A percentile compares a stretch with the other conserved stretches of the same genome.
These are phyloP conservation scores for Colletes gigas DNA, from an alignment of 1,140 invertebrate genomes.

Conservation along the genomic window DNA sequence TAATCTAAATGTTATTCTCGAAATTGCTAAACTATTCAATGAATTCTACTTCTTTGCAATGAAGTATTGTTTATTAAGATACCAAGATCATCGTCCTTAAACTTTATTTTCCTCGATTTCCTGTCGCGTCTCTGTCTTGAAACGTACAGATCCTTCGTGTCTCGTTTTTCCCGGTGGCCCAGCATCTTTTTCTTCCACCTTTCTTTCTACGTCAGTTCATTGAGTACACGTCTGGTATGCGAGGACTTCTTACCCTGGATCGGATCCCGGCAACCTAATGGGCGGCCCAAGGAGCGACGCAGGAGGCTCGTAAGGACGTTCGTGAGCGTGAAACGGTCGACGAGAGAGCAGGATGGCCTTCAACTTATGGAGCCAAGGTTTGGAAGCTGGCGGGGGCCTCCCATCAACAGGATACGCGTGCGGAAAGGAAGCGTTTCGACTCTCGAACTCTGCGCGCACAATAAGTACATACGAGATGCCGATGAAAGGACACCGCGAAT, in stretches of 20 bases:
- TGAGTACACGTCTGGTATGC: slow-evolving; percentile 75
- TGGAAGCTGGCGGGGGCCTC: slow-evolving; percentile 54
- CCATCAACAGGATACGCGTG: slow-evolving; percentile 54
- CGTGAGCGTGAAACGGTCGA: slow-evolving; percentile 37
- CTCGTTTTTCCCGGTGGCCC: slow-evolving; percentile 2
- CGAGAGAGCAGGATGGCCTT: slow-evolving; percentile 62
- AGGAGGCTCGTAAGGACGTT: slow-evolving; percentile 60
- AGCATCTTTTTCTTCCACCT: slow-evolving; percentile 15
- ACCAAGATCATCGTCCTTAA: too few relatives aligned
- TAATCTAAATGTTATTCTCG: too few relatives aligned
- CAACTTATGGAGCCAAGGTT: slow-evolving; percentile 67
- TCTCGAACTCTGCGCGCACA: slow-evolving; percentile 22
- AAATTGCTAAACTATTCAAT: too few relatives aligned
- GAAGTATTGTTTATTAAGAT: too few relatives aligned
- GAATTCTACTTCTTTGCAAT: too few relatives aligned
- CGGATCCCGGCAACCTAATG: slow-evolving; percentile 52
- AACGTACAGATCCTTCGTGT: not conserved
- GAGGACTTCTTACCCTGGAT: slow-evolving; percentile 67
- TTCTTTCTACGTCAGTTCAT: slow-evolving; percentile 65
- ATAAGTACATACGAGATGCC: slow-evolving; percentile 46
- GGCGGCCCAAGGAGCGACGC: slow-evolving; percentile 54
- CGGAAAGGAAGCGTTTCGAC: slow-evolving; percentile 54
- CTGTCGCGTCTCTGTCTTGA: too few relatives aligned
- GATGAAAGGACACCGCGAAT: slow-evolving; percentile 59
- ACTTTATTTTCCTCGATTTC: too few relatives aligned